Percentiles rank a stretch among this genome's conserved stretches.
These are phyloP conservation scores for Bos indicus DNA, from an alignment of 2,113 vertebrate genomes.

Conservation along the genomic window DNA sequence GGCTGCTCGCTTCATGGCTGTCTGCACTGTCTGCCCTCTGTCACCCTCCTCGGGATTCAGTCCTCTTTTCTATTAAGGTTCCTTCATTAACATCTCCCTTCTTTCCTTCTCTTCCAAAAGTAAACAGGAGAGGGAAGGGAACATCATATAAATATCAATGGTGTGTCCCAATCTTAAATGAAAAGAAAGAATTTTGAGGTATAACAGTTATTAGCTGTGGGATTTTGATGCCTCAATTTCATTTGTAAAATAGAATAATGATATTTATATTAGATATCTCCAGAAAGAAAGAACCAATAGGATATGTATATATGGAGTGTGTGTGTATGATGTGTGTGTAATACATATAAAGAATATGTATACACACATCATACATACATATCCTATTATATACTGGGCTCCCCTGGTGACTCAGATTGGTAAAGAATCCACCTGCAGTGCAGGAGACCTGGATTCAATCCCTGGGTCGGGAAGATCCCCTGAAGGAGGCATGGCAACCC, in stretches of 20 bases:
- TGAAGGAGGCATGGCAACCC: neutral
- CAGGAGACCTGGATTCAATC: neutral
- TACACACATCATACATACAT: neutral
- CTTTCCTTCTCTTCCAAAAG: neutral
- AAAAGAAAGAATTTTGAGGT: neutral
- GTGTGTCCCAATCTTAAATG: neutral
- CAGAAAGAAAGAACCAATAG: neutral
- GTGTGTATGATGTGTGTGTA: neutral
- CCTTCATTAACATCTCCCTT: neutral
- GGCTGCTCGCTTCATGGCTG: neutral
- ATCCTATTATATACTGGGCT: neutral
- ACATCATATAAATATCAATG: neutral
- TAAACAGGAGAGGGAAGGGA: neutral
- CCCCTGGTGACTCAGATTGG: neutral
- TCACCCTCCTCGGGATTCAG: neutral
- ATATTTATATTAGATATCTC: neutral
- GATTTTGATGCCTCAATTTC: neutral
- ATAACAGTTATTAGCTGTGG: neutral
- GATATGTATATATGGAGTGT: neutral
- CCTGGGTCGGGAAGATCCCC: neutral
- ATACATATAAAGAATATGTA: neutral
- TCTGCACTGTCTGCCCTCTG: neutral
- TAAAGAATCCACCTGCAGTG: neutral
- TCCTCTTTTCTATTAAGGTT: neutral
- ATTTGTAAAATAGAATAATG: neutral